phyloP scores from a whole-genome alignment of 2,888 invertebrate genomes.

The Dioctria rufipes region DNA sequence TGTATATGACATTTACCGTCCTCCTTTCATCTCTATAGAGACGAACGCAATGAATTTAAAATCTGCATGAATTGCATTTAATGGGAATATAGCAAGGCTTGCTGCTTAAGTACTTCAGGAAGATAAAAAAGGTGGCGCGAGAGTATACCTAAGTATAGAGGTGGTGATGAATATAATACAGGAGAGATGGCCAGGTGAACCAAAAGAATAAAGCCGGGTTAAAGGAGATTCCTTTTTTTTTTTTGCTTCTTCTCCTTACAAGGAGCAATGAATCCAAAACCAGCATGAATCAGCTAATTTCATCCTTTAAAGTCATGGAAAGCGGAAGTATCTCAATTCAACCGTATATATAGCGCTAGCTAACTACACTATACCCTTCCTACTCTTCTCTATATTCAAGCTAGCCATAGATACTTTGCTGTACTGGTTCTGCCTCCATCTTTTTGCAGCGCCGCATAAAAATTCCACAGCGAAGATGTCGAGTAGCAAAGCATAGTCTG shows the following conservation, averaged over 20 bases:
- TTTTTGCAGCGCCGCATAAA: constrained; percentile 3
- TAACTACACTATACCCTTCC: neutral
- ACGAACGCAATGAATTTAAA: neutral
- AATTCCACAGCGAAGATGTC: constrained; percentile 28
- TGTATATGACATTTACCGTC: too few relatives aligned
- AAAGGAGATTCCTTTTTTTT: too few relatives aligned
- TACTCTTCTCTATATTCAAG: neutral
- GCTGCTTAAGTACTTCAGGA: too few relatives aligned
- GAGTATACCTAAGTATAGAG: too few relatives aligned
- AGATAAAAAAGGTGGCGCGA: too few relatives aligned
- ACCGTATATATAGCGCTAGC: neutral
- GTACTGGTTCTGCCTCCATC: neutral
- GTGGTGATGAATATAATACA: too few relatives aligned
- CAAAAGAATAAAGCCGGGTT: neutral
- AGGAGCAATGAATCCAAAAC: constrained; percentile 34
- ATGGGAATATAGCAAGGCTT: neutral
- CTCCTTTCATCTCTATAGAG: too few relatives aligned
- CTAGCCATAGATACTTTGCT: neutral
- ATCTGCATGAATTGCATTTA: neutral
- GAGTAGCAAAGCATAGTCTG: constrained; percentile 29
- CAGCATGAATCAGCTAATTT: constrained; percentile 46
- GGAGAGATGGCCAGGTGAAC: neutral
- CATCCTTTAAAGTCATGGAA: constrained; percentile 10
- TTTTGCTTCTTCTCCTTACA: too few relatives aligned
- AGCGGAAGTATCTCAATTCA: constrained; percentile 43